Evolutionary conservation across 2,113 vertebrate genomes (phyloP).

Genomic region (Urocitellus parryii): DNA sequence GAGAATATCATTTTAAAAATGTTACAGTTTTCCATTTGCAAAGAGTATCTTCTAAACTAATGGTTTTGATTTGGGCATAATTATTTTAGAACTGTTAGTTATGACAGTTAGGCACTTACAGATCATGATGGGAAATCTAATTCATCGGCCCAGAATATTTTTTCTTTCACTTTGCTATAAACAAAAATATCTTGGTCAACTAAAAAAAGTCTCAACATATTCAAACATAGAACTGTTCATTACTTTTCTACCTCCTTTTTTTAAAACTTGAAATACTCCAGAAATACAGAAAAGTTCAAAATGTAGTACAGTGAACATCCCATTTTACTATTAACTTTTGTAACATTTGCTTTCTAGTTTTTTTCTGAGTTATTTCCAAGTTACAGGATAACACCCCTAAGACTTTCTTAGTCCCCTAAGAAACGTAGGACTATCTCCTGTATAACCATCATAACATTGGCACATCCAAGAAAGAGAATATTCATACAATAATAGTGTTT

Average conservation of each 20-base stretch:
- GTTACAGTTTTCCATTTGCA: not conserved
- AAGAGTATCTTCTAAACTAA: not conserved
- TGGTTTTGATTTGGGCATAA: not conserved
- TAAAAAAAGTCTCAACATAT: not conserved
- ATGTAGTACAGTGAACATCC: not conserved
- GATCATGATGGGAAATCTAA: not conserved
- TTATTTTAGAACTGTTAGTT: not conserved
- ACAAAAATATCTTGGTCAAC: not conserved
- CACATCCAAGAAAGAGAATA: not conserved
- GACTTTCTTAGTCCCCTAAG: not conserved
- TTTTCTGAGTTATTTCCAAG: not conserved
- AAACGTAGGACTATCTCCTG: not conserved
- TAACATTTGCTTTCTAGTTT: not conserved
- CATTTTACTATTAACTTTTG: not conserved
- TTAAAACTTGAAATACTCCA: not conserved
- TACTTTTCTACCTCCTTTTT: not conserved
- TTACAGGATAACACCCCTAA: not conserved
- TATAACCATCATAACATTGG: not conserved
- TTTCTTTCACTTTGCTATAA: conserved; percentile 33
- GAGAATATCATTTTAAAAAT: conserved; percentile 25
- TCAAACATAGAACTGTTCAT: not conserved
- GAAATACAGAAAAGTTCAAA: not conserved
- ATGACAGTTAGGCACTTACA: not conserved
- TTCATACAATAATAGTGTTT: not conserved
- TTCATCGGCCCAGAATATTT: not conserved